These are phyloP conservation scores for Nesidiocoris tenuis DNA, from an alignment of 2,888 invertebrate genomes.

Conservation along the genomic window DNA sequence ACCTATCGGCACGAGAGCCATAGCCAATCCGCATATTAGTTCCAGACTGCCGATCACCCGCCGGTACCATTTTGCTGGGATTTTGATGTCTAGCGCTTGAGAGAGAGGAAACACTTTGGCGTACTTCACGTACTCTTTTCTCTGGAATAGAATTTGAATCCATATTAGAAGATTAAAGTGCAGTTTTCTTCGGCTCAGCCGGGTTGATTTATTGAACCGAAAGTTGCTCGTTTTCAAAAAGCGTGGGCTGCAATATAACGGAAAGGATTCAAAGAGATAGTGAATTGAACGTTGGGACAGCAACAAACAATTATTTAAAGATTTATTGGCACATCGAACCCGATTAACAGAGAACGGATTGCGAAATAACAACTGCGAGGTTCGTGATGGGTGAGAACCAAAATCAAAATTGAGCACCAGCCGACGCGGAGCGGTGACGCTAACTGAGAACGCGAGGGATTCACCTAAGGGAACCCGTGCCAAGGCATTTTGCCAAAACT, in stretches of 20 bases:
- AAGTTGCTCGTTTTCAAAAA: no score
- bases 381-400: background rate
- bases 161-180: no score
- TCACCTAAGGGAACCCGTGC: constrained; percentile 22
- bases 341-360: background rate
- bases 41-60: constrained; percentile 80
- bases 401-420: background rate
- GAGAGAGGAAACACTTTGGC: constrained; percentile 90
- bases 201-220: no score
- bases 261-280: no score
- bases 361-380: background rate
- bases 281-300: no score
- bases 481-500: constrained; percentile 47
- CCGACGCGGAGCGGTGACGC: constrained; percentile 40
- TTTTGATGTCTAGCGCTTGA: constrained; percentile 76
- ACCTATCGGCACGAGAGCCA: constrained; percentile 83
- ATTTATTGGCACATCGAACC: no score
- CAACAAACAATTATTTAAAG: no score
- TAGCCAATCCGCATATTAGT: constrained; percentile 77
- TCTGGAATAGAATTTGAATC: constrained; percentile 64
- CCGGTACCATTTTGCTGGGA: constrained; percentile 90
- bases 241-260: no score
- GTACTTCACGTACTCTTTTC: constrained; percentile 92
- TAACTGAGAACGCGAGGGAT: constrained; percentile 33
- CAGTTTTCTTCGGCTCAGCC: no score